Conservation (phyloP, 2,888 invertebrate species). For the Andrena camellia region DNA sequence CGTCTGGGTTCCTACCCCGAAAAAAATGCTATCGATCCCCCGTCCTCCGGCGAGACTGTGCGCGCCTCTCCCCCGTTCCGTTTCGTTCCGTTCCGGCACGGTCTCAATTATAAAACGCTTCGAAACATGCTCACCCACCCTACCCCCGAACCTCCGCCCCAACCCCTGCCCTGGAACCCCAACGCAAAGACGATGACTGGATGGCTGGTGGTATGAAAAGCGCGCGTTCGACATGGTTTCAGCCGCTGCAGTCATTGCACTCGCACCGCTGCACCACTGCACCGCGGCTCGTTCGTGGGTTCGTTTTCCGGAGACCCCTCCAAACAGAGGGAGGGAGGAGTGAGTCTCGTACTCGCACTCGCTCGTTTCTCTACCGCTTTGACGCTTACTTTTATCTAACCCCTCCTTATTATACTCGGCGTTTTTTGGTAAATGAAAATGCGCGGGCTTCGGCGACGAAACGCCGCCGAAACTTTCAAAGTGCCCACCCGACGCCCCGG, state of each 20-base stretch:
- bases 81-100: constrained; percentile 56
- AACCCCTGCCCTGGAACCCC: constrained; percentile 38
- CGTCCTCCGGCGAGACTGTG: constrained; percentile 48
- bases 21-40: constrained; percentile 79
- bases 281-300: constrained; percentile 40
- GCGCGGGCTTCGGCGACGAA: constrained; percentile 36
- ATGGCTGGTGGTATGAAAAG: constrained; percentile 68
- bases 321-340: constrained; percentile 3
- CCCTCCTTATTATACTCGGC: constrained; percentile 58
- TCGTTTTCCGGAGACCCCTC: constrained; percentile 53
- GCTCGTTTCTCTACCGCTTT: constrained; percentile 53
- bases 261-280: constrained; percentile 49
- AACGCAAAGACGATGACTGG: constrained; percentile 70
- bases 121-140: constrained; percentile 74
- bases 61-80: constrained; percentile 13
- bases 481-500: constrained; percentile 7
- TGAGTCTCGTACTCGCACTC: constrained; percentile 20
- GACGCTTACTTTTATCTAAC: constrained; percentile 59
- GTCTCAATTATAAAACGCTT: constrained; percentile 83
- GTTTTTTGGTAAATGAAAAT: constrained; percentile 73
- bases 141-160: background rate
- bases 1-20: constrained; percentile 74
- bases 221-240: constrained; percentile 52
- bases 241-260: constrained; percentile 55
- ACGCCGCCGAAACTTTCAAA: constrained; percentile 43